Evolutionary conservation across 2,113 vertebrate species (phyloP), one percentile per base, ranked within the genome.

Genomic region (Forbesichthys agassizii): DNA sequence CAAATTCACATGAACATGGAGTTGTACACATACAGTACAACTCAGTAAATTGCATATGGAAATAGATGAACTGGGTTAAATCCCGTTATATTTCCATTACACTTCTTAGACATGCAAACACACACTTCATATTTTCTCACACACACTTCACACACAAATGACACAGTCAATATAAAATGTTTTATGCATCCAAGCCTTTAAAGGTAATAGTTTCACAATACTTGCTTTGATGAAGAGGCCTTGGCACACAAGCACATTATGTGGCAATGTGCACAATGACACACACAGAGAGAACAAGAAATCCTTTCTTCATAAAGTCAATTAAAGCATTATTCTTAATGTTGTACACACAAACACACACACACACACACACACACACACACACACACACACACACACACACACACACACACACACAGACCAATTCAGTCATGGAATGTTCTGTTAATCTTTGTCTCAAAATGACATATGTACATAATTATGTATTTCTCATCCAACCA

Each of bases 291-390:
- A 33, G 51, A 42, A 59, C n/a, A 33, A 71, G 54, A 66, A 64
- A 75, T 49, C 61, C 33, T 33, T 78, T 75, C 36, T 82, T 78
- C 61, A 84, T 74, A 52, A 18, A 54, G 58, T 59, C 64, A 68
- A 55, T 78, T 69, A 82, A 78, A 61, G 51, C 76, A 60, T 42
- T 60, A 42, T 42, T 42, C 36, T 6, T 42, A 42, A 42, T 42
- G 36, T 42, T 8, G 36, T 14, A 12, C 2, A 57, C 4, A 20
- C 56, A 1, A 11, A 8, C 20, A 18, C 16, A 11, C 52, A 54
- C 52, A 57, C 55, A 33, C 16, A 11, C 55, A 11, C 16, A 57
- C 53, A 55, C 53, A 55, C 53, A 57, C 55, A 33, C 16, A 11
- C 55, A 11, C 16, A 57, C 53, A 55, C 53, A 55, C 53, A n/a